Conservation (phyloP, 2,113 vertebrate species). For the Ailurus styani region DNA sequence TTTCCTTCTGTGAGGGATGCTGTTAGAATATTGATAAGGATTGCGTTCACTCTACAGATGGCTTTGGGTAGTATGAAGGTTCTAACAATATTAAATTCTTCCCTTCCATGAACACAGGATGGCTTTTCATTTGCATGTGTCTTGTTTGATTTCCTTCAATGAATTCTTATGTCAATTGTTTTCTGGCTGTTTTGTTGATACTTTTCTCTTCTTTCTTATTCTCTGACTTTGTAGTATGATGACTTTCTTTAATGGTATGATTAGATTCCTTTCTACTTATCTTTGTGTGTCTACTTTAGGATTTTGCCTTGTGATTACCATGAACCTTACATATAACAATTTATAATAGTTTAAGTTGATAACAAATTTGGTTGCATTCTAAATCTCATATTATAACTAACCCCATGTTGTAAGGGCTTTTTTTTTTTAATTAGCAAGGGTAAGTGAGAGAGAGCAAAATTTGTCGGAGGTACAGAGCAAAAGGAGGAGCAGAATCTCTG, state of each 20-base stretch:
- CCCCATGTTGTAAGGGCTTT: too few species aligned
- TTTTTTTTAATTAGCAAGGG: too few species aligned
- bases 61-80: too few species aligned
- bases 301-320: neutral
- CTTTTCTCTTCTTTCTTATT: neutral
- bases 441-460: too few species aligned
- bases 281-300: neutral
- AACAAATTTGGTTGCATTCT: neutral
- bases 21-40: neutral
- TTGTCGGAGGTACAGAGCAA: too few species aligned
- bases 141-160: neutral
- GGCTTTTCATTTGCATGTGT: neutral
- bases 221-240: neutral
- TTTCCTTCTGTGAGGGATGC: neutral
- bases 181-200: neutral
- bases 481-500: too few species aligned
- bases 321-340: neutral
- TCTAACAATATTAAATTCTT: too few species aligned
- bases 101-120: too few species aligned
- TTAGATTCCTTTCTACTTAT: neutral
- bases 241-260: neutral
- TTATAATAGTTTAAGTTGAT: neutral
- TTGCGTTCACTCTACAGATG: neutral
- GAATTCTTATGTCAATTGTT: neutral
- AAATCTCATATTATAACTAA: neutral